phyloP scores from a whole-genome alignment of 2,888 invertebrate genomes.

The Eristalis pertinax region DNA sequence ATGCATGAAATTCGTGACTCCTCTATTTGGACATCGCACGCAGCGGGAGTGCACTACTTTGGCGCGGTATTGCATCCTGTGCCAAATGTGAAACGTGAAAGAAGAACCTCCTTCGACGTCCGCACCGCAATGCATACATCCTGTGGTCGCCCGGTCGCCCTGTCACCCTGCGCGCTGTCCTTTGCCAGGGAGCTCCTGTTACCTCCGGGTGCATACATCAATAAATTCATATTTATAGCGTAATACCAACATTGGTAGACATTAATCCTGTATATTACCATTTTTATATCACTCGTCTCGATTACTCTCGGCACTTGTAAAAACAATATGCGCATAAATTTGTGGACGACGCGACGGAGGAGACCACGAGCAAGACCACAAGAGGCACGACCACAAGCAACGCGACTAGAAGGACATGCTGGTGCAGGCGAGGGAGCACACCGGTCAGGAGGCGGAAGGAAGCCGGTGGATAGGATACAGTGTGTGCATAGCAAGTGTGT shows the following conservation, averaged over 20 bases:
- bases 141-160: slow-evolving; percentile 4
- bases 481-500: slow-evolving; percentile 25
- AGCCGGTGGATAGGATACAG: slow-evolving; percentile 6
- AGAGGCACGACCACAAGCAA: background rate
- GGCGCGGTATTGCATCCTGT: background rate
- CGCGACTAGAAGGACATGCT: background rate
- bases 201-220: slow-evolving; percentile 44
- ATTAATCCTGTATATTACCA: slow-evolving; percentile 71
- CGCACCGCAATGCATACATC: too few species aligned
- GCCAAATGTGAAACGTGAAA: slow-evolving; percentile 40
- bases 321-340: slow-evolving; percentile 72
- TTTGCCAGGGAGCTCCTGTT: background rate
- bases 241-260: slow-evolving; percentile 67
- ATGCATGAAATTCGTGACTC: slow-evolving; percentile 70
- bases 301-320: slow-evolving; percentile 71
- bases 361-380: background rate
- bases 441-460: slow-evolving; percentile 39
- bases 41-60: slow-evolving; percentile 28
- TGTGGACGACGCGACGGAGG: background rate
- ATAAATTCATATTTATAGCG: slow-evolving; percentile 69
- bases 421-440: background rate
- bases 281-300: slow-evolving; percentile 71
- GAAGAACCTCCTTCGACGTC: slow-evolving; percentile 31
- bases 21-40: slow-evolving; percentile 65
- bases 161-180: background rate